Evolutionary conservation across 2,113 vertebrate genomes (phyloP).

Genomic region (Tragelaphus strepsiceros): DNA sequence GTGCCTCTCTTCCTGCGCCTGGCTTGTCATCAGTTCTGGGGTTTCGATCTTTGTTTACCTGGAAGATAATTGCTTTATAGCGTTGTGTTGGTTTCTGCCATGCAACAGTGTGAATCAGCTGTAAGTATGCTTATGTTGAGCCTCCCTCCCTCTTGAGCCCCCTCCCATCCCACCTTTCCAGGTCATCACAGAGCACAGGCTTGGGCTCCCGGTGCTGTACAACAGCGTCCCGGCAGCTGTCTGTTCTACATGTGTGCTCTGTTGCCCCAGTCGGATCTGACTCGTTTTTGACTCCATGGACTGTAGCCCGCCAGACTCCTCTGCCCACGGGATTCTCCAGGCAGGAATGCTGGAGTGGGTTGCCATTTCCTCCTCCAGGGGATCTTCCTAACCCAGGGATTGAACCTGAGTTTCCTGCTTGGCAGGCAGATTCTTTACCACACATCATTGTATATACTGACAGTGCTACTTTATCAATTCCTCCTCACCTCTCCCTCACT

Average conservation of each 20-base stretch:
- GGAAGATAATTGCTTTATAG: not conserved
- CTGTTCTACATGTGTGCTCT: not conserved
- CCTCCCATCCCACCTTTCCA: not conserved
- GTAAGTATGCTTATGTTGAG: not conserved
- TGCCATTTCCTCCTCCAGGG: not conserved
- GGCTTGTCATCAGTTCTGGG: not conserved
- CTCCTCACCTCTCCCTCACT: not conserved
- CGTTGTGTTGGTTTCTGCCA: not conserved
- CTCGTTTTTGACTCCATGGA: not conserved
- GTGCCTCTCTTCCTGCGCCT: accelerated
- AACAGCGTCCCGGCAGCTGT: not conserved
- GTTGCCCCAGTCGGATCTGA: not conserved
- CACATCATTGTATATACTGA: accelerated
- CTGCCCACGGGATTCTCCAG: not conserved
- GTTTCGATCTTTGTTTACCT: not conserved
- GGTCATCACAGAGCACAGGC: not conserved
- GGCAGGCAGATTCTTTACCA: not conserved
- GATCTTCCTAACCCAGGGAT: not conserved
- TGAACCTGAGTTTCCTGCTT: not conserved
- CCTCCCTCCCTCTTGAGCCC: not conserved
- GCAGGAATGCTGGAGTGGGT: not conserved
- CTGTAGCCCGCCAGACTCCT: not conserved
- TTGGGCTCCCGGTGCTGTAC: not conserved
- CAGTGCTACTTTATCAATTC: accelerated
- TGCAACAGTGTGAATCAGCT: not conserved